Base-by-base conservation (phyloP, 1,140 invertebrate genomes). In the Drosophila rhopaloa region DNA sequence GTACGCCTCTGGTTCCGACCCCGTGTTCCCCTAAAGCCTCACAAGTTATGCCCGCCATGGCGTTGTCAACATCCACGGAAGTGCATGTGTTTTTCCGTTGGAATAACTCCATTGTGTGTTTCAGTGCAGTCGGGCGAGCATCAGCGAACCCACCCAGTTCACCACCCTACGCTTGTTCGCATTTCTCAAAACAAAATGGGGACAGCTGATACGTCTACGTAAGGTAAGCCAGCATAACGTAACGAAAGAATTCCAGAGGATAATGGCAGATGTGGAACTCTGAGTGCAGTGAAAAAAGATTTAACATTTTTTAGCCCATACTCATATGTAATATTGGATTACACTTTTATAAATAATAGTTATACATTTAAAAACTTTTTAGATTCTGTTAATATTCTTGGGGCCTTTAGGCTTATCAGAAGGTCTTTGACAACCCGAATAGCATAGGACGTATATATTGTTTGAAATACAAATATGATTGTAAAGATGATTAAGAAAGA, bases 21-120 rank as follows among this genome's bases (percentile, higher is more conserved):
- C 37, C 35, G 11, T 24, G 11, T 7, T 13, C 56, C 29, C 29
- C 29, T 11, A 24, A 7, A 19, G 7, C 16, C 58, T 16, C 62
- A 29, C 5, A 16, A 63, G 63, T 9, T 48, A 16, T 35, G 41
- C 35, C 74, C 74, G 78, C 43, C 65, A 50, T 79, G 56, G 79
- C 66, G 83, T 48, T 77, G 75, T 83, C 84, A 82, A 77, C 83
- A 77, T 74, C 84, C 79, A 62, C 84, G 84, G 83, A 88, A 88
- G 83, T 88, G 83, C 83, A 88, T 88, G 84, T 84, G 84, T 88
- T 88, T 88, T 88, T 88, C 84, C 84, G 84, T 89, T 89, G 84
- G 85, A 88, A 88, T 88, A 88, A 88, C 84, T 88, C 84, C 84
- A 88, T 88, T 88, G 84, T 88, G 85, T 84, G 80, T 83, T 83